These are phyloP conservation scores for Ascidia mentula DNA, from an alignment of 23 tunicate species.

Conservation along the genomic window DNA sequence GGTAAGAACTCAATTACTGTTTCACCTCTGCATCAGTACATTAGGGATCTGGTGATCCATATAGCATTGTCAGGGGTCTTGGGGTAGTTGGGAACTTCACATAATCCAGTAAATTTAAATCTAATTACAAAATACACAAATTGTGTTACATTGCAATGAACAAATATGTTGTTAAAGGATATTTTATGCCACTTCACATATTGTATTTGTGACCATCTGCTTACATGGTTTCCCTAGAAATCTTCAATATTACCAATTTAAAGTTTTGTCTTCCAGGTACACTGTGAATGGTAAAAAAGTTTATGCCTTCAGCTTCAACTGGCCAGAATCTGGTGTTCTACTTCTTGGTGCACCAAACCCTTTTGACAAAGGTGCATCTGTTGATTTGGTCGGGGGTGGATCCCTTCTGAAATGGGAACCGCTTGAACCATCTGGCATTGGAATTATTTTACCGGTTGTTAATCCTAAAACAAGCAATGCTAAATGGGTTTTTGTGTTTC, in stretches of 20 bases:
- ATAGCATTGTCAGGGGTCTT: too few relatives aligned
- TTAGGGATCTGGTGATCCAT: too few relatives aligned
- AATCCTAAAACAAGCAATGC: not conserved
- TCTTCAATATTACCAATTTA: not conserved
- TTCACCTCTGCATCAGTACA: too few relatives aligned
- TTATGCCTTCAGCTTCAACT: slow-evolving; percentile 52
- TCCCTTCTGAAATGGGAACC: slow-evolving; percentile 23
- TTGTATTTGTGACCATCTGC: too few relatives aligned
- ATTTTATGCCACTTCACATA: too few relatives aligned
- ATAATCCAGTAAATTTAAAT: too few relatives aligned
- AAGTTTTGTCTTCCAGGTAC: slow-evolving; percentile 25
- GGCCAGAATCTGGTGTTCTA: slow-evolving; percentile 43
- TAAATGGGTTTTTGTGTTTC: slow-evolving; percentile 33
- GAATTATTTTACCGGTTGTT: slow-evolving; percentile 21
- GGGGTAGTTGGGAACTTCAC: too few relatives aligned
- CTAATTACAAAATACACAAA: too few relatives aligned
- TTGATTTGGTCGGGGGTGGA: slow-evolving; percentile 47
- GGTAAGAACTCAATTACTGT: too few relatives aligned
- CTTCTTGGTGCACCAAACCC: slow-evolving; percentile 41
- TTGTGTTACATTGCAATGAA: too few relatives aligned
- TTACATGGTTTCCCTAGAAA: too few relatives aligned
- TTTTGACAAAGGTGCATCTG: slow-evolving; percentile 14
- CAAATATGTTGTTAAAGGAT: too few relatives aligned
- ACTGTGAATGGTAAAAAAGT: slow-evolving; percentile 25
- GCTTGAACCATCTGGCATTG: slow-evolving; percentile 37